These are phyloP conservation scores for Atta colombica DNA, from an alignment of 1,140 invertebrate genomes.

Conservation along the genomic window DNA sequence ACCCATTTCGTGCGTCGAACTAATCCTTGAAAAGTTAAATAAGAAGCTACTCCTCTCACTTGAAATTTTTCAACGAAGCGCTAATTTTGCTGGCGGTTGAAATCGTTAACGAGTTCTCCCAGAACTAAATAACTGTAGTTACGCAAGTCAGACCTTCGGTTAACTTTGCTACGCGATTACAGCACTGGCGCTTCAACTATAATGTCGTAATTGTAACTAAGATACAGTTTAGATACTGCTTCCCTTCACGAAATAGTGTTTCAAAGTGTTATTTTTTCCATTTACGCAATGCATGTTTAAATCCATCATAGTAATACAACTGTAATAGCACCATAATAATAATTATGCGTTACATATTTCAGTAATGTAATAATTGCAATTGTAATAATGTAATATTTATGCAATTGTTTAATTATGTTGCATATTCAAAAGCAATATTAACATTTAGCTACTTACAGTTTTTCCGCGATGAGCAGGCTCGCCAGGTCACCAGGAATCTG, in stretches of 20 bases:
- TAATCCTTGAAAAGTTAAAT: constrained; percentile 25
- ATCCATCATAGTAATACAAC: not conserved
- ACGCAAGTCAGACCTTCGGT: constrained; percentile 29
- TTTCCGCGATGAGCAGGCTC: constrained; percentile 90
- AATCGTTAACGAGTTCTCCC: constrained; percentile 41
- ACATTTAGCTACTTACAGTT: constrained; percentile 91
- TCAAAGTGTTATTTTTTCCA: not conserved
- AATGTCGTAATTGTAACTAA: constrained; percentile 34
- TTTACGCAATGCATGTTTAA: not conserved
- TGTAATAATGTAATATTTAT: no score
- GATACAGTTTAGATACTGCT: constrained; percentile 37
- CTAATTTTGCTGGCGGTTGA: constrained; percentile 21
- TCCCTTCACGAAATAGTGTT: not conserved
- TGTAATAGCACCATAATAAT: no score
- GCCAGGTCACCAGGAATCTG: constrained; percentile 91
- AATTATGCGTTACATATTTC: no score
- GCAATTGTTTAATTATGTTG: not conserved
- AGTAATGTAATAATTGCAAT: not conserved
- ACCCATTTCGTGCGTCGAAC: not conserved
- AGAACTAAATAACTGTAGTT: constrained; percentile 47
- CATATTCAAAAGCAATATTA: not conserved
- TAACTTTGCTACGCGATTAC: constrained; percentile 45
- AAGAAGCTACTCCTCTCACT: constrained; percentile 9
- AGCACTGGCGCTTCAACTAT: constrained; percentile 7
- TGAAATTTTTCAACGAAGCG: constrained; percentile 35